Base-by-base conservation (phyloP, 2,888 invertebrate genomes). In the Hofmannophila pseudospretella region DNA sequence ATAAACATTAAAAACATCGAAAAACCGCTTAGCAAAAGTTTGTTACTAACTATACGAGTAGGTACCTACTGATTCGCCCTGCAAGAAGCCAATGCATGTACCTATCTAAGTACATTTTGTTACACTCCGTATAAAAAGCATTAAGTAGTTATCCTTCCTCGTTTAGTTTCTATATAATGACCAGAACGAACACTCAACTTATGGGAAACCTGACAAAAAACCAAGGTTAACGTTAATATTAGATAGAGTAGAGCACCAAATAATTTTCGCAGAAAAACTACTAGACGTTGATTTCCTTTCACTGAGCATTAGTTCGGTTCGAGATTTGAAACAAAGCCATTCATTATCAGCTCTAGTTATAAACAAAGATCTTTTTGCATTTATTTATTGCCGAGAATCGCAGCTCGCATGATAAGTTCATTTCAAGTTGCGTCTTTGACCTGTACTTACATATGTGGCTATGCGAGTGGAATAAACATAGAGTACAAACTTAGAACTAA, bases 341-440 rank as follows among this genome's bases (percentile, higher is more conserved):
- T 53, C 55, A 55, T 39, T 38, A 38, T 29, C 39, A 8, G 11
- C 12, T 38, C 39, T 28, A 46, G 26, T 42, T 35, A 46, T 41
- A 48, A 58, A 52, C 54, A 59, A 60, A 52, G 53, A 49, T 47
- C 45, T 47, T 65, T 71, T 73, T 67, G 68, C 59, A 67, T 67
- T 66, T 63, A 71, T 58, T 66, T 67, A 44, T 51, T 41, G 14
- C 38, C 39, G 44, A 30, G 46, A 64, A 58, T 65, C 51, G 58
- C 55, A 62, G 61, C 58, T 58, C 59, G 62, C 64, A 67, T 64
- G 68, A 57, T 72, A 68, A 62, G 57, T 67, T 71, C 70, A 75
- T 69, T 73, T 62, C 64, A 63, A 56, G 58, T 58, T 62, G 58
- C 49, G 56, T 57, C 61, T 63, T 54, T 47, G 51, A 41, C 46